These are phyloP conservation scores for Okamejei kenojei DNA, from an alignment of 2,797 vertebrate genomes.

Conservation along the genomic window DNA sequence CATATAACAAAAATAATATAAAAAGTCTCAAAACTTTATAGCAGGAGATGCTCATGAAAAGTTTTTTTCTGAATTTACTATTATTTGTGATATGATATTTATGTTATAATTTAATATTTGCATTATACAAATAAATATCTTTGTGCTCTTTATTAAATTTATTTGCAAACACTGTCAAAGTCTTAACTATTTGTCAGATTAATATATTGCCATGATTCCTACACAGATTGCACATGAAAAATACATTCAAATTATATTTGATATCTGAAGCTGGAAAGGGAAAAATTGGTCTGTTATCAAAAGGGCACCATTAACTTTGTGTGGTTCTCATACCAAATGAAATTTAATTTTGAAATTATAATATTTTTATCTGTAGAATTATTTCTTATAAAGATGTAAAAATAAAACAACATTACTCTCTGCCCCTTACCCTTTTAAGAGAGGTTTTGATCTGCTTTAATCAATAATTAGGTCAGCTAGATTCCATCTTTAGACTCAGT, in stretches of 20 bases:
- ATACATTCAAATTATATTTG: background rate
- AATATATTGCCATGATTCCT: background rate
- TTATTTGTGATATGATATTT: background rate
- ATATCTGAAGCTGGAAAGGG: background rate
- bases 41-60: background rate
- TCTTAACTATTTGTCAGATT: background rate
- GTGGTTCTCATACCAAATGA: background rate
- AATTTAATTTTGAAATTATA: too few relatives aligned
- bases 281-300: background rate
- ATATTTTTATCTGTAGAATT: too few relatives aligned
- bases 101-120: background rate
- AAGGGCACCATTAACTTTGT: background rate
- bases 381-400: too few relatives aligned
- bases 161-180: background rate
- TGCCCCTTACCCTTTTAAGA: too few relatives aligned
- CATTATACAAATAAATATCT: background rate
- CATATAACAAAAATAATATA: background rate
- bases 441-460: too few relatives aligned
- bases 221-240: too few relatives aligned
- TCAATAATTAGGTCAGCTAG: too few relatives aligned
- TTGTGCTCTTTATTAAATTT: background rate
- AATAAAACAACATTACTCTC: too few relatives aligned
- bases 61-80: background rate
- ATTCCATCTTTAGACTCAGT: too few relatives aligned
- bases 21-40: background rate